phyloP scores from a whole-genome alignment of 2,888 invertebrate species.

The Hypercompe scribonia region DNA sequence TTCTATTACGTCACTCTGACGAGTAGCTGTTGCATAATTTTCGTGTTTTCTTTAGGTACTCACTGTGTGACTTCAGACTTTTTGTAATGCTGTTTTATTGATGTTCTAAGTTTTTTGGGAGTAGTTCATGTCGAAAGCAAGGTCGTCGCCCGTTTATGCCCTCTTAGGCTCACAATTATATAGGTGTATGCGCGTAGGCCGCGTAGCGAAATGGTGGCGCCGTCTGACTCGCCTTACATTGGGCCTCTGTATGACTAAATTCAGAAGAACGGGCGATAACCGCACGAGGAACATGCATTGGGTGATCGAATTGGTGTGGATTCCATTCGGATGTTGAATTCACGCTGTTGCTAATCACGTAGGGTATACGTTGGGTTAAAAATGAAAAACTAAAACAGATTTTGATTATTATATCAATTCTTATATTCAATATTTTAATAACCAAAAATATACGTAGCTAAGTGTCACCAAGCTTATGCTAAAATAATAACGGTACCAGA shows the following conservation, averaged over 20 bases:
- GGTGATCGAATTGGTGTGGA: no score
- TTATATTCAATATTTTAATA: no score
- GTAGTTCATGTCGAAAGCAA: conserved; percentile 51
- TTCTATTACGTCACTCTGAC: not conserved
- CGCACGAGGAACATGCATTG: no score
- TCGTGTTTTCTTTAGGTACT: not conserved
- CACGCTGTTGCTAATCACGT: no score
- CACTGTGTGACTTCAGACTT: not conserved
- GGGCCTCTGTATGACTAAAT: no score
- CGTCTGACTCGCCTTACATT: conserved; percentile 47
- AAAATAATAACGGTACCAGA: no score
- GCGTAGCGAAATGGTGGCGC: conserved; percentile 70
- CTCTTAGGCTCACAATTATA: conserved; percentile 57
- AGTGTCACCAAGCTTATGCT: no score
- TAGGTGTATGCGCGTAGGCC: conserved; percentile 64
- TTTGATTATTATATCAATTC: no score
- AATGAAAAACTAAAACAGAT: not conserved
- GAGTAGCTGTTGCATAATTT: not conserved
- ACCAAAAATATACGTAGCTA: no score
- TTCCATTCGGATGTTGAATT: no score
- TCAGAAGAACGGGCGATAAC: conserved; percentile 25
- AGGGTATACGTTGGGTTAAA: not conserved
- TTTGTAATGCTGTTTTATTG: not conserved
- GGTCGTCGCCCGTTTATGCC: conserved; percentile 58
- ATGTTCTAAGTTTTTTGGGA: conserved; percentile 28